Evolutionary conservation across 1,140 invertebrate species (phyloP), one percentile per base, ranked within the genome.

Genomic region (Saccostrea echinata): DNA sequence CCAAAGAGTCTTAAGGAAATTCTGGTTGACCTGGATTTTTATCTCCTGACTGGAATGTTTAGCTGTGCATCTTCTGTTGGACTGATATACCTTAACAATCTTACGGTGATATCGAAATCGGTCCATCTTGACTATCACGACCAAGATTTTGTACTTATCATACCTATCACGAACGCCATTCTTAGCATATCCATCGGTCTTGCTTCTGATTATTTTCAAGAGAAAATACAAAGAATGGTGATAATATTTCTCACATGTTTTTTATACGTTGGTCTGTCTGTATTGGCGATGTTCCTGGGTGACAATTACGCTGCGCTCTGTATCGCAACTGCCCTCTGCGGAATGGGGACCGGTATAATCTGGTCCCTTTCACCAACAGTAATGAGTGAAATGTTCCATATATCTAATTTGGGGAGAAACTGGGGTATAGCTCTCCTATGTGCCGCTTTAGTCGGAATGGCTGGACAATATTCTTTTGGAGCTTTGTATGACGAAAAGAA

Each of bases 331-430:
- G 57, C 88, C 16, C 52, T 90, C 12, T 84, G 84, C 76, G 91
- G 91, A 1, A 52, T 91, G 16, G 88, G 89, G 4, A 88, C 82
- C 16, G 90, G 91, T 13, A 90, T 89, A 27, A 84, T 89, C 3
- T 92, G 90, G 90, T 88, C 89, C 18, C 21, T 92, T 1, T 86
- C 85, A 16, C 90, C 91, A 12, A 88, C 90, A 18, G 76, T 92
- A 3, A 90, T 92, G 88, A 92, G 91, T 57, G 91, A 92, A 87
- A 84, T 84, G 64, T 91, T 92, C 64, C 86, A 87, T 30, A 80
- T 92, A 18, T 35, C 87, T 64, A 86, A 91, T 53, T 84, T 92
- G 11, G 91, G 91, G 18, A 80, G 90, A 35, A 92, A 92, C 84
- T 92, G 91, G 91, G 91, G 91, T 21, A 90, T 90, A 18, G 86